Evolutionary conservation across 2,797 vertebrate genomes (phyloP).

Genomic region (Neoniphon sammara): DNA sequence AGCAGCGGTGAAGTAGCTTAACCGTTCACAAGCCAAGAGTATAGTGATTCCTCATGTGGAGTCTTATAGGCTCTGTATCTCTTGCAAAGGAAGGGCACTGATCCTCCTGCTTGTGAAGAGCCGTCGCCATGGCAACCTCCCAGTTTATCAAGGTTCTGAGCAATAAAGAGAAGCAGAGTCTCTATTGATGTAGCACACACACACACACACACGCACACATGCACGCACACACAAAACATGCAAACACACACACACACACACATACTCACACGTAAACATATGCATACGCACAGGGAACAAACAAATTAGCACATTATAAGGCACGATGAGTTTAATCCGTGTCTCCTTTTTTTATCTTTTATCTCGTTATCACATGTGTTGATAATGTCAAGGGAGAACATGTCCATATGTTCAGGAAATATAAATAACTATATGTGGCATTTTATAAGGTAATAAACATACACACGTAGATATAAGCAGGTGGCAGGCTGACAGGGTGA

Average conservation of each 20-base stretch:
- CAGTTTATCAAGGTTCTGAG: conserved; percentile 82
- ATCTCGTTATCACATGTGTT: conserved; percentile 5
- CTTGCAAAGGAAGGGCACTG: conserved; percentile 64
- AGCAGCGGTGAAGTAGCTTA: conserved; percentile 38
- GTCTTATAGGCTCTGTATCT: conserved; percentile 60
- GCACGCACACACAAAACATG: conserved; percentile 1
- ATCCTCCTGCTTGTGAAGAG: conserved; percentile 74
- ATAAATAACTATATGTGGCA: conserved; percentile 18
- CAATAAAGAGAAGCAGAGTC: conserved; percentile 61
- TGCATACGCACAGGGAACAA: background rate
- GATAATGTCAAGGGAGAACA: conserved; percentile 24
- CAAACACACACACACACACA: background rate
- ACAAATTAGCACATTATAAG: background rate
- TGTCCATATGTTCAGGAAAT: conserved; percentile 7
- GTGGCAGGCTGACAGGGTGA: conserved; percentile 62
- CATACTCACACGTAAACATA: background rate
- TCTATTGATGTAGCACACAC: conserved; percentile 41
- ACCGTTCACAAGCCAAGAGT: conserved; percentile 49
- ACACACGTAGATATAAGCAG: conserved; percentile 61
- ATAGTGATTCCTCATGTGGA: conserved; percentile 56
- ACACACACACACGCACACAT: background rate
- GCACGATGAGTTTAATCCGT: background rate
- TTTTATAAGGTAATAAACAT: conserved; percentile 53
- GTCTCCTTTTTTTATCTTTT: conserved; percentile 1
- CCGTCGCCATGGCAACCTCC: conserved; percentile 80